phyloP scores from a whole-genome alignment of 2,888 invertebrate genomes.

The Ophion ellenae region DNA sequence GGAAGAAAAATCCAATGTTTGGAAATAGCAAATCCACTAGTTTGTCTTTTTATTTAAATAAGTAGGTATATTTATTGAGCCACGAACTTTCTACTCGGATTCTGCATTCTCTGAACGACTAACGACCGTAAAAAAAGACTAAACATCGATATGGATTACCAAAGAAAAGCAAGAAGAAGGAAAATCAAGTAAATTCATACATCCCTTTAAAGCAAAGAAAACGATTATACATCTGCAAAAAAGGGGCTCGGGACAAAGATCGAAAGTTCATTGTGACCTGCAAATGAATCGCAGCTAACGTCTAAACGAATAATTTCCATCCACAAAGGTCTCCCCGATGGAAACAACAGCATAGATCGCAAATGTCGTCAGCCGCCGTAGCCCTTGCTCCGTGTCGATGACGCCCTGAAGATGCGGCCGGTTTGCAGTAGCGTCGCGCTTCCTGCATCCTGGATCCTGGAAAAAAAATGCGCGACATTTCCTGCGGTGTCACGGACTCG shows the following conservation, averaged over 20 bases:
- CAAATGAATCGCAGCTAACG: too few species aligned
- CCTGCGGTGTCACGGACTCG: slow-evolving; percentile 12
- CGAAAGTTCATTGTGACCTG: too few species aligned
- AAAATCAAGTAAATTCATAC: neutral
- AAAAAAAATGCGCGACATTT: neutral
- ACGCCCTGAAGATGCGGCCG: neutral
- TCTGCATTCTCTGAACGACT: neutral
- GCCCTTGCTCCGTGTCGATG: neutral
- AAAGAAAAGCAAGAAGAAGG: too few species aligned
- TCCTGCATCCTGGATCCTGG: neutral
- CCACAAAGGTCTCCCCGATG: too few species aligned
- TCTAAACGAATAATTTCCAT: too few species aligned
- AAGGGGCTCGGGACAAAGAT: too few species aligned
- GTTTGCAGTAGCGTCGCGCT: neutral
- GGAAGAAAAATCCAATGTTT: neutral
- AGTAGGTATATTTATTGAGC: too few species aligned
- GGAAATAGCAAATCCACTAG: neutral
- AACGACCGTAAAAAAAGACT: neutral
- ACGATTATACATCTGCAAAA: neutral
- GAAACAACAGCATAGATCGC: neutral
- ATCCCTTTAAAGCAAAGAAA: neutral
- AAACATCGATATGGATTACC: neutral
- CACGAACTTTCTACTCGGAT: too few species aligned
- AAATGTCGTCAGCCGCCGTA: neutral
- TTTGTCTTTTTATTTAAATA: too few species aligned